Conservation (phyloP, 2,113 vertebrate species). For the Colius striatus region DNA sequence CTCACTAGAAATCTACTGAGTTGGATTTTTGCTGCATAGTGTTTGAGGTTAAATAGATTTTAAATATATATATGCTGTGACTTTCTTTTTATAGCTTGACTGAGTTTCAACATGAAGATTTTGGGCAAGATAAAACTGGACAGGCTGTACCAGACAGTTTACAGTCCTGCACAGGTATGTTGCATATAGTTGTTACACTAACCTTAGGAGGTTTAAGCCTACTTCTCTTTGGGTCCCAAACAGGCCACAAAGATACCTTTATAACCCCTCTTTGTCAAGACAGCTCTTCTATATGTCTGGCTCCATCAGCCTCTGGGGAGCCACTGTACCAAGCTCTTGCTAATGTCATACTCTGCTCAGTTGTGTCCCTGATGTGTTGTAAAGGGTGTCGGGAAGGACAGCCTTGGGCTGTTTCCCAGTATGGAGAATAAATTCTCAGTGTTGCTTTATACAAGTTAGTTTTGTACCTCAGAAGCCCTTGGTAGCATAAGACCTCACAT, state of each 20-base stretch:
- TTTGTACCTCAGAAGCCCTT: neutral
- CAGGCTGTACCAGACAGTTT: neutral
- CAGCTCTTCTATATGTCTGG: neutral
- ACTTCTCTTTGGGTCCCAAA: neutral
- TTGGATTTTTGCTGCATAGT: neutral
- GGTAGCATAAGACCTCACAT: neutral
- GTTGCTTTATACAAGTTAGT: neutral
- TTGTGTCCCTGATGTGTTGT: neutral
- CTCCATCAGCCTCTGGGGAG: neutral
- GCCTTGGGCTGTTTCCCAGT: neutral
- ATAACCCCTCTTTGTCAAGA: neutral
- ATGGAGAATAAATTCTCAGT: neutral
- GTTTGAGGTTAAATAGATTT: neutral
- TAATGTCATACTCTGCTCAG: neutral
- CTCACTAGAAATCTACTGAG: neutral
- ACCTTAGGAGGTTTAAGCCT: neutral
- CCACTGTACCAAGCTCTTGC: neutral
- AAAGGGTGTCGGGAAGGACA: neutral
- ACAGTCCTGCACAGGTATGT: conserved; percentile 13
- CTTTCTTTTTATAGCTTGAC: conserved; percentile 49
- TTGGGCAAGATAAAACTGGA: neutral
- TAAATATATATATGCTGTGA: neutral
- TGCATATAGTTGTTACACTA: neutral
- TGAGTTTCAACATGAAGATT: neutral
- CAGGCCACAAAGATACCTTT: neutral